Conservation (phyloP, 2,888 invertebrate species). For the Papilio demoleus region DNA sequence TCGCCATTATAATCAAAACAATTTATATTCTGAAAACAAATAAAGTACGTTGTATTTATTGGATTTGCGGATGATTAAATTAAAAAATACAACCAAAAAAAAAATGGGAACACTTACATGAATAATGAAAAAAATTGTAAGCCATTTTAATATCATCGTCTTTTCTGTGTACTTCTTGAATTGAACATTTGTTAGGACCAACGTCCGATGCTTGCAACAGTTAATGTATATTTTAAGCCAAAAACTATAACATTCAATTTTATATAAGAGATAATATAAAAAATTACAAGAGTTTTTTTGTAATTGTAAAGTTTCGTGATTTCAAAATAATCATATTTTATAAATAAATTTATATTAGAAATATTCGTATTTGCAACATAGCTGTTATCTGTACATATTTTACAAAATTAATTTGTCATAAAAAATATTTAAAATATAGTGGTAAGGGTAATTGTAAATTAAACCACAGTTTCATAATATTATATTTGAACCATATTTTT, state of each 20-base stretch:
- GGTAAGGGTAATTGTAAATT: background rate
- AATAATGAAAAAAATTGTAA: background rate
- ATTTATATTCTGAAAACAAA: background rate
- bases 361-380: constrained; percentile 1
- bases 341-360: background rate
- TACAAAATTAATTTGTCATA: background rate
- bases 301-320: background rate
- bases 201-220: background rate
- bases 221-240: background rate
- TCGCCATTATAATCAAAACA: background rate
- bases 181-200: background rate
- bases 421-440: background rate
- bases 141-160: background rate
- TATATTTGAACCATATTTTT: background rate
- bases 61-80: no score
- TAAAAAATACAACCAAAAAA: no score
- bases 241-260: constrained; percentile 2
- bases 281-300: constrained; percentile 4
- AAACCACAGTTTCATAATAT: background rate
- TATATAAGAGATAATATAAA: background rate
- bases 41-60: background rate
- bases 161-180: background rate
- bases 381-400: background rate
- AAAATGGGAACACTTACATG: background rate
- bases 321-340: background rate